Base-by-base conservation (phyloP, 2,888 invertebrate genomes). In the Ceramica pisi region DNA sequence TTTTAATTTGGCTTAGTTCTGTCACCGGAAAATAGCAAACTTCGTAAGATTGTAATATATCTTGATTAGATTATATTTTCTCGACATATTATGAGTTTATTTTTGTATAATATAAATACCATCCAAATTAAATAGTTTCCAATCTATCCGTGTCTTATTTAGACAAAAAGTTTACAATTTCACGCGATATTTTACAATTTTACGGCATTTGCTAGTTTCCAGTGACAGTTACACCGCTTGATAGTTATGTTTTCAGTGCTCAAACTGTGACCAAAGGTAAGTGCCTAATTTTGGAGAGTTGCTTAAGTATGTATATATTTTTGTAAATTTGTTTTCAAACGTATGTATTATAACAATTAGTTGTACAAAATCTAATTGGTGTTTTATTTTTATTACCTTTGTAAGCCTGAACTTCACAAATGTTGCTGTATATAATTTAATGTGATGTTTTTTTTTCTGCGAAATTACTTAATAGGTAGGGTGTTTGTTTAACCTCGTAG, bases 321-420 rank as follows among this genome's bases (percentile, higher is more conserved):
- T 77, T 82, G 78, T 75, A 82, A 75, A 73, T 71, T 55, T 71
- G 44, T 71, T 74, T 75, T 67, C 31, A 73, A 68, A 75, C 51
- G 12, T 44, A 57, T 74, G 79, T 78, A 82, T 72, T 75, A 81
- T 75, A 85, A 80, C 79, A 83, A 78, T 71, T 80, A 76, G 75
- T 67, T 85, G 53, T 82, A 67, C 75, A 67, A 83, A 83, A 84
- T 82, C 38, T 67, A 66, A 66, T 68, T 81, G 82, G 84, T 82
- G 82, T 85, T 85, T 85, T 85, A 85, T 85, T 85, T 84, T 73
- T 44, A 70, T 60, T 75, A 80, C 82, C 85, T 80, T 38, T 64
- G n/a, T 55, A 44, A 35, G 41, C 14, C 68, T 80, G 1, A 19
- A 55, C 14, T 21, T 65, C 9, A 21, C 4, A 26, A 0, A 26